Evolutionary conservation across 2,797 vertebrate species (phyloP), one percentile per base, ranked within the genome.

Genomic region (Catostomus latipinnis): DNA sequence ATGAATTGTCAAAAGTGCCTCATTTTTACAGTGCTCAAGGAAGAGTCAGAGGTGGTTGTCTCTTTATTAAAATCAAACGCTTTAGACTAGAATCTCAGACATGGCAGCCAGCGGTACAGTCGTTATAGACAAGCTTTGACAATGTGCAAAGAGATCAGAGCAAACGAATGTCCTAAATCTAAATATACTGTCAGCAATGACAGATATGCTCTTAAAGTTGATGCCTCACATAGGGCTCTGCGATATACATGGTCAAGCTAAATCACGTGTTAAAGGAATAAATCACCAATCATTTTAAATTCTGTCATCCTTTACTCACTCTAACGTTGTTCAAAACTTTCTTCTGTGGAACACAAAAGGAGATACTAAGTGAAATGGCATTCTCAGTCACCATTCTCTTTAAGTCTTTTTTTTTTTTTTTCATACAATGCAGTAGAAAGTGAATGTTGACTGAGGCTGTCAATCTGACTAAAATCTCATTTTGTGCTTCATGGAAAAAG

Each of bases 41-140:
- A 88, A 91, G 88, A 85, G 82, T 88, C 88, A 88, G 84, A 83
- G 85, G 83, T 89, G 76, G 82, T 87, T 71, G 76, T 87, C 82
- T 82, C 83, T 43, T 79, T 43, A 85, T 88, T 86, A 87, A 87
- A 89, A 88, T 88, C 87, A 90, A 89, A 89, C 86, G 82, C 88
- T 88, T 87, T 22, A 80, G 88, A 89, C 60, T 50, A 61, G 65
- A 43, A 71, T 71, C 45, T 60, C 14, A 52, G 61, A 66, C 63
- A 43, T 18, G n/a, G 9, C 63, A 80, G 71, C 65, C 78, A 62
- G 49, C 1, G n/a, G 71, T 69, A 81, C 5, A 50, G 67, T 34
- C 18, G 3, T 76, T 54, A 16, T 63, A 63, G 73, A 48, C 46
- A 49, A 49, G 16, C 57, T 70, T 43, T 49, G 9, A 71, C 66